Evolutionary conservation across 2,888 invertebrate species (phyloP).

Genomic region (Auanema freiburgensis): DNA sequence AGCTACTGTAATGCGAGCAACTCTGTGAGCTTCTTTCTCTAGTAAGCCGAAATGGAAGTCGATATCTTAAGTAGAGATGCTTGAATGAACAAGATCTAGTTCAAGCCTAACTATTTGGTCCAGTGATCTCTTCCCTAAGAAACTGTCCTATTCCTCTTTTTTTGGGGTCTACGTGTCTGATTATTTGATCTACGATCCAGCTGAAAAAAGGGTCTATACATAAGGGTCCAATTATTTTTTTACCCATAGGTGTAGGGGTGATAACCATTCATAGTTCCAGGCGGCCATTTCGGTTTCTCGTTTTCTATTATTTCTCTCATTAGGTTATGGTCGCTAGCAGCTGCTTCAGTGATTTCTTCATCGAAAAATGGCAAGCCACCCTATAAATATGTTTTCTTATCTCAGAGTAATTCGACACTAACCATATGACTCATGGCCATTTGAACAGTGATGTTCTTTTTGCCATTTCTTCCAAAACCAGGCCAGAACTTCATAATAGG

Average conservation of each 20-base stretch:
- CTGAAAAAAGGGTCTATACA: conserved; percentile 7
- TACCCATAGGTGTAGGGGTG: conserved; percentile 2
- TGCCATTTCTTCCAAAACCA: conserved; percentile 46
- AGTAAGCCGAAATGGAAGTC: conserved; percentile 64
- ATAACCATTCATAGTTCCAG: conserved; percentile 33
- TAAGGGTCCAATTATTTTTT: not conserved
- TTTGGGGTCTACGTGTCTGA: conserved; percentile 38
- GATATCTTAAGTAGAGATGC: conserved; percentile 53
- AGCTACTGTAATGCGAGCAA: conserved; percentile 34
- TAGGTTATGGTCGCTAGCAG: conserved; percentile 36
- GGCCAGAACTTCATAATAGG: conserved; percentile 52
- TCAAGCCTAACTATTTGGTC: conserved; percentile 29
- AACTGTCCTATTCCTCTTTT: conserved; percentile 62
- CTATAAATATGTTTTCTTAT: conserved; percentile 17
- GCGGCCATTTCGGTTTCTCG: conserved; percentile 46
- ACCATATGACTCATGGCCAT: conserved; percentile 49
- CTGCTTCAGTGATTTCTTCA: conserved; percentile 41
- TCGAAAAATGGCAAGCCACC: conserved; percentile 48
- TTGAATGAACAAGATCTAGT: not conserved
- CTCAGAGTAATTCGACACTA: conserved; percentile 1
- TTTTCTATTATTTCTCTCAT: conserved; percentile 39
- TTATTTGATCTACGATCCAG: conserved; percentile 61
- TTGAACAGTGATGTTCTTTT: conserved; percentile 49
- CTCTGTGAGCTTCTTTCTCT: conserved; percentile 34
- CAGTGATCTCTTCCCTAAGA: conserved; percentile 56